Conservation (phyloP, 2,113 vertebrate species). For the Crypturellus undulatus region DNA sequence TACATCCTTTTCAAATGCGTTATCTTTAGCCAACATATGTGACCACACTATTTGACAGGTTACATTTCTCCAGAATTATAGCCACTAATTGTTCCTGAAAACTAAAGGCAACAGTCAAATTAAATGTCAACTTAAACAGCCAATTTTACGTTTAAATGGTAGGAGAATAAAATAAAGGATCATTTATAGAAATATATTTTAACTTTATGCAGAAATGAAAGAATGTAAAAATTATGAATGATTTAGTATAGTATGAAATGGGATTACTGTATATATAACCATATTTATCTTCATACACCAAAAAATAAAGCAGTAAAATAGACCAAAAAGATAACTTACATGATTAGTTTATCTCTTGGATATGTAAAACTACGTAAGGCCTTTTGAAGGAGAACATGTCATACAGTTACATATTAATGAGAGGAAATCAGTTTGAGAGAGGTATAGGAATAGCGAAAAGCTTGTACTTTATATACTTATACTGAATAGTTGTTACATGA, state of each 20-base stretch:
- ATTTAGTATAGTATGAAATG: background rate
- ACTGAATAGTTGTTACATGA: background rate
- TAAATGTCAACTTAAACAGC: background rate
- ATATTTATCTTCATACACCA: background rate
- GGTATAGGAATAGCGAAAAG: background rate
- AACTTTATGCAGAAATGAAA: background rate
- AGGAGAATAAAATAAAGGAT: background rate
- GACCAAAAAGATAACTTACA: background rate
- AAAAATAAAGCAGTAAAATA: background rate
- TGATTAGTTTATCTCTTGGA: background rate
- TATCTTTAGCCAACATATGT: background rate
- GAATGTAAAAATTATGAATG: background rate
- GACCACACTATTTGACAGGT: background rate
- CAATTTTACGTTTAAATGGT: background rate
- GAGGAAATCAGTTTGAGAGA: background rate
- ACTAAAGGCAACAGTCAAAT: background rate
- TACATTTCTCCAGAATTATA: background rate
- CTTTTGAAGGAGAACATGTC: background rate
- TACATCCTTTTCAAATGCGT: background rate
- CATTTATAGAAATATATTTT: background rate
- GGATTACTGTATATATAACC: background rate
- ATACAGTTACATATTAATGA: background rate
- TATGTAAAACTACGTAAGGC: background rate
- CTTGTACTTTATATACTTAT: no score
- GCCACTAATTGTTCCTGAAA: background rate